Conservation (phyloP, 1,140 invertebrate genomes). For the Plectus sambesii region DNA sequence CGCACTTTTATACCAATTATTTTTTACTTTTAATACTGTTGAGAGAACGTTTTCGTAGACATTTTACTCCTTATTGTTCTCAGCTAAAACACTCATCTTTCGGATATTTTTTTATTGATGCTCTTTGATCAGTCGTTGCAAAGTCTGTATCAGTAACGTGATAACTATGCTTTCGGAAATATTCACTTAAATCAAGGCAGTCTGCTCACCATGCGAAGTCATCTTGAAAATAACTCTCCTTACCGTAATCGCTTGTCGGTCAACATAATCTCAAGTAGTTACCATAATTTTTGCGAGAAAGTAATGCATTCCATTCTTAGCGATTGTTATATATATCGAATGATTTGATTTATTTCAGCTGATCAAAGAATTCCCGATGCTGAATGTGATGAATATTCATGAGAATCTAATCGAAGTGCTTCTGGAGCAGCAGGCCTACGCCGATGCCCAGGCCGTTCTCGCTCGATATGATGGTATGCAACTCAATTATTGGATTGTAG, state of each 20-base stretch:
- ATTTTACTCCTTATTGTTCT: background rate
- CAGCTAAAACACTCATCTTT: too few species aligned
- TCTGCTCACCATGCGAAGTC: background rate
- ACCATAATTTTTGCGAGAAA: too few species aligned
- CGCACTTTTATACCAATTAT: too few species aligned
- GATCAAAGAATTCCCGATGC: constrained; percentile 88
- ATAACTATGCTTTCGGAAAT: constrained; percentile 1
- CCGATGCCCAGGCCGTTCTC: constrained; percentile 86
- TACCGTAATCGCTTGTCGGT: too few species aligned
- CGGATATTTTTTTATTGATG: too few species aligned
- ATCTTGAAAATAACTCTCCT: background rate
- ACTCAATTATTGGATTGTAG: background rate
- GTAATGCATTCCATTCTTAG: too few species aligned
- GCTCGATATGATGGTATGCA: constrained; percentile 75
- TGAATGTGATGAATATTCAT: constrained; percentile 88
- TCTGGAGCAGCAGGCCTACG: constrained; percentile 87
- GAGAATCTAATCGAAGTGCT: constrained; percentile 93
- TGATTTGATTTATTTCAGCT: too few species aligned
- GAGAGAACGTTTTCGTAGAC: background rate
- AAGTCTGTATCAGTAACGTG: too few species aligned
- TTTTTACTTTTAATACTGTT: constrained; percentile 10
- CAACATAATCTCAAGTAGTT: too few species aligned
- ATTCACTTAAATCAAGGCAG: background rate
- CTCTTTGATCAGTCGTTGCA: too few species aligned
- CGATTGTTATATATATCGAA: too few species aligned